Conservation (phyloP, 2,888 invertebrate genomes). For the Thyatira batis region DNA sequence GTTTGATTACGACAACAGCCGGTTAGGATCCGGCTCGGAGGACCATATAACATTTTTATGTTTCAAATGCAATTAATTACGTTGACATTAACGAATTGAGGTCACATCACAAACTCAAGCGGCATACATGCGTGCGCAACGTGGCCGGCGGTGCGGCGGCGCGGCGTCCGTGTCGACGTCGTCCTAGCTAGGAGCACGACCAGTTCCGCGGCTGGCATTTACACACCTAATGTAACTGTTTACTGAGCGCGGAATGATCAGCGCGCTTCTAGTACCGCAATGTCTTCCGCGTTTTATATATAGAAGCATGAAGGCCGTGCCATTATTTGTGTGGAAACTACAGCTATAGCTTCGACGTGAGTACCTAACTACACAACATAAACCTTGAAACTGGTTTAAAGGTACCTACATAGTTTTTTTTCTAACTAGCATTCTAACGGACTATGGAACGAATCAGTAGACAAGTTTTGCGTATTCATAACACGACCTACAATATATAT, state of each 20-base stretch:
- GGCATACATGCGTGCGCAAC: slow-evolving; percentile 32
- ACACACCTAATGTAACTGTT: slow-evolving; percentile 66
- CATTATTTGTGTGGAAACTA: slow-evolving; percentile 61
- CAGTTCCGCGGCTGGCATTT: slow-evolving; percentile 52
- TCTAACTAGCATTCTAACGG: slow-evolving; percentile 37
- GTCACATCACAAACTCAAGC: slow-evolving; percentile 36
- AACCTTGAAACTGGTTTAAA: slow-evolving; percentile 50
- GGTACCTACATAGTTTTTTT: slow-evolving; percentile 27
- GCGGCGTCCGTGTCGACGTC: slow-evolving; percentile 15
- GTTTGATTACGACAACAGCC: slow-evolving; percentile 8
- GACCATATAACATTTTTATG: slow-evolving; percentile 16
- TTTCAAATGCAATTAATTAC: slow-evolving; percentile 19
- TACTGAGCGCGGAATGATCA: slow-evolving; percentile 58
- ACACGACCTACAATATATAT: neutral
- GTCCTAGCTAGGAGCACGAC: slow-evolving; percentile 20
- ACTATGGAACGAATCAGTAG: slow-evolving; percentile 25
- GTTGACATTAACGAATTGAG: slow-evolving; percentile 31
- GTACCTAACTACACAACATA: slow-evolving; percentile 42
- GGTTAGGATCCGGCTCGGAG: slow-evolving; percentile 25
- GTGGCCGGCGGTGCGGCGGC: slow-evolving; percentile 23
- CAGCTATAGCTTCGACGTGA: slow-evolving; percentile 45
- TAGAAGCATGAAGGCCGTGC: slow-evolving; percentile 73
- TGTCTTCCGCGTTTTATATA: slow-evolving; percentile 79
- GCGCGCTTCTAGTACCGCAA: slow-evolving; percentile 63
- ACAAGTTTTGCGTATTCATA: slow-evolving; percentile 24